Percentiles rank a stretch among this genome's conserved stretches.
These are phyloP conservation scores for Pseudomyrmex concolor DNA, from an alignment of 1,140 invertebrate genomes.

Conservation along the genomic window DNA sequence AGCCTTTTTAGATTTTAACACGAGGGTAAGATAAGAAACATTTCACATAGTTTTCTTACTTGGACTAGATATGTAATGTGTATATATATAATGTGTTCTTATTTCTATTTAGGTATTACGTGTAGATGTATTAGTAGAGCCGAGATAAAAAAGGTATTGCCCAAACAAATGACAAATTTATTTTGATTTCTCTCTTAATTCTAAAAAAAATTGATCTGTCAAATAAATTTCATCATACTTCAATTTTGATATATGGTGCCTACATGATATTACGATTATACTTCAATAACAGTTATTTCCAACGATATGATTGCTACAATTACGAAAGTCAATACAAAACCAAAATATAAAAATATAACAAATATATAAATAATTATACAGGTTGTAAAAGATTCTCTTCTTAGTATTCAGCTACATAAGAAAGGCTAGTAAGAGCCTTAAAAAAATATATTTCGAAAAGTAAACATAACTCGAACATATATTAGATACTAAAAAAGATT, in stretches of 20 bases:
- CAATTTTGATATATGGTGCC: background rate
- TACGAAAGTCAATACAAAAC: no score
- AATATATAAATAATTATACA: no score
- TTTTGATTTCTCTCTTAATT: slow-evolving; percentile 14
- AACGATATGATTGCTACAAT: no score
- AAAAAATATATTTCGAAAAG: slow-evolving; percentile 42
- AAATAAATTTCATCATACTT: slow-evolving; percentile 25
- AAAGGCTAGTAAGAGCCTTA: no score
- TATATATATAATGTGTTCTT: slow-evolving; percentile 54
- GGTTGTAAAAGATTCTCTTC: no score
- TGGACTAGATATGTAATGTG: background rate
- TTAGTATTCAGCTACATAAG: no score
- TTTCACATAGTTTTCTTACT: slow-evolving; percentile 70
- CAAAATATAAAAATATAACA: no score
- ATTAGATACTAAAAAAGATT: no score
- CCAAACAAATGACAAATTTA: background rate
- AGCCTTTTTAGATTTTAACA: slow-evolving; percentile 87
- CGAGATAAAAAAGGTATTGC: background rate
- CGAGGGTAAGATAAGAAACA: slow-evolving; percentile 84
- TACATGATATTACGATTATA: no score
- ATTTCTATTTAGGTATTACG: slow-evolving; percentile 77
- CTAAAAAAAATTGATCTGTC: background rate
- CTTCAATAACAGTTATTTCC: no score
- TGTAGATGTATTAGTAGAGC: slow-evolving; percentile 71
- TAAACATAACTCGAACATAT: slow-evolving; percentile 9